Conservation (phyloP, 2,888 invertebrate species). For the Luperina nickerlii region DNA sequence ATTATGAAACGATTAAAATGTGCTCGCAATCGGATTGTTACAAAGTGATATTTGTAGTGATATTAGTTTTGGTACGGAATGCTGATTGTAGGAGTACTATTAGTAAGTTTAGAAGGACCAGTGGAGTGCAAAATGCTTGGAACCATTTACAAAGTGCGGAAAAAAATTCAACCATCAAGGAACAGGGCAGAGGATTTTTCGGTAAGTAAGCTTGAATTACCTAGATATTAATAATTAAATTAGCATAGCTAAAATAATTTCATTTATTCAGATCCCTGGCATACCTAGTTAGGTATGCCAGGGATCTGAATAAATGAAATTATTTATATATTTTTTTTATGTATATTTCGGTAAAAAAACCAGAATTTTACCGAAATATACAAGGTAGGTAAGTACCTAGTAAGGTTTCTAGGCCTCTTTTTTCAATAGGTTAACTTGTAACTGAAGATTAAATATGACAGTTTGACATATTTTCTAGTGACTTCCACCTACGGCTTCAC, state of each 20-base stretch:
- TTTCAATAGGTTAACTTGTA: no score
- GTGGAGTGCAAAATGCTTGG: slow-evolving; percentile 60
- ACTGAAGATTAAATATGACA: no score
- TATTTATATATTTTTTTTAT: no score
- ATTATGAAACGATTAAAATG: slow-evolving; percentile 85
- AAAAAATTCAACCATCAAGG: slow-evolving; percentile 54
- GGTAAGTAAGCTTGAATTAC: slow-evolving; percentile 57
- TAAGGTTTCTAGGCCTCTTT: no score
- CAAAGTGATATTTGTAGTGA: slow-evolving; percentile 74
- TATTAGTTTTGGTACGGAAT: slow-evolving; percentile 71
- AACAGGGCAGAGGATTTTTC: slow-evolving; percentile 66
- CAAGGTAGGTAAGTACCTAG: neutral
- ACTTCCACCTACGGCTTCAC: no score
- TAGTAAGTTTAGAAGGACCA: slow-evolving; percentile 73
- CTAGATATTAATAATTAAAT: neutral
- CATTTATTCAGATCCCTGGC: neutral
- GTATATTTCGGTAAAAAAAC: no score
- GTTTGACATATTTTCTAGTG: no score
- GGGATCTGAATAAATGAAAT: no score
- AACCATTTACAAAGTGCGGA: slow-evolving; percentile 43
- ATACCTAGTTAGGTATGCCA: no score
- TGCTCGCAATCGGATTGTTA: slow-evolving; percentile 75
- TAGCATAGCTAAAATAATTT: neutral
- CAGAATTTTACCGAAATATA: neutral
- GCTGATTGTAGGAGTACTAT: slow-evolving; percentile 70